phyloP scores from a whole-genome alignment of 1,140 invertebrate genomes.

The Drosophila pallidifrons region DNA sequence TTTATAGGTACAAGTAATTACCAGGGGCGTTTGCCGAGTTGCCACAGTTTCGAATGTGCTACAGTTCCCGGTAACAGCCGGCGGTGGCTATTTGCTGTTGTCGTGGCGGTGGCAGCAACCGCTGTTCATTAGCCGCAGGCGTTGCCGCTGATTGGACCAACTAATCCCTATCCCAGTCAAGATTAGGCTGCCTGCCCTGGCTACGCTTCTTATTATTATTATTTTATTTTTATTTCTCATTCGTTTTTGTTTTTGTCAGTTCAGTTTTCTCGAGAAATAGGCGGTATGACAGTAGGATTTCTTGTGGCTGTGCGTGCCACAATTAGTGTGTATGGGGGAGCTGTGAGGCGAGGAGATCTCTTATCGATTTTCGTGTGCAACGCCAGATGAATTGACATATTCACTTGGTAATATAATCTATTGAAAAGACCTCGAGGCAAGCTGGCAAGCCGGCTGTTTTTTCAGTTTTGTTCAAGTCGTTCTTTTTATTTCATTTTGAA shows the following conservation, averaged over 20 bases:
- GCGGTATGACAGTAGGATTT: conserved; percentile 60
- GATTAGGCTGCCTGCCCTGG: conserved; percentile 53
- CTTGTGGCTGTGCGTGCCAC: conserved; percentile 33
- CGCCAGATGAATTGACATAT: conserved; percentile 72
- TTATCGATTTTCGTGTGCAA: conserved; percentile 67
- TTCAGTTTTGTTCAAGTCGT: conserved; percentile 20
- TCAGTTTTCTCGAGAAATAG: conserved; percentile 67
- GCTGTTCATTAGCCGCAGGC: conserved; percentile 78
- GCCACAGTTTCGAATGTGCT: conserved; percentile 13
- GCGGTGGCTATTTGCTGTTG: neutral
- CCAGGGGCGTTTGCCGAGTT: conserved; percentile 52
- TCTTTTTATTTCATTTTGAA: conserved; percentile 52
- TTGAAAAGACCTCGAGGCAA: conserved; percentile 50
- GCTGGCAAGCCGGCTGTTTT: conserved; percentile 37
- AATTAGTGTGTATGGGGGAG: conserved; percentile 42
- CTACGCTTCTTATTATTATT: conserved; percentile 31
- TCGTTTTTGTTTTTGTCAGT: conserved; percentile 36
- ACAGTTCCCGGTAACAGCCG: conserved; percentile 3
- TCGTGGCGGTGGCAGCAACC: conserved; percentile 12
- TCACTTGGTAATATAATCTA: conserved; percentile 77
- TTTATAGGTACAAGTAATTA: conserved; percentile 73
- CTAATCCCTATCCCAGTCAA: conserved; percentile 59
- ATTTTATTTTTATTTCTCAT: conserved; percentile 5
- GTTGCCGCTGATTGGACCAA: conserved; percentile 80
- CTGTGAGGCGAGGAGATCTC: conserved; percentile 51